These are phyloP conservation scores for Helicolenus hilgendorfi DNA, from an alignment of 2,797 vertebrate species.

Conservation along the genomic window DNA sequence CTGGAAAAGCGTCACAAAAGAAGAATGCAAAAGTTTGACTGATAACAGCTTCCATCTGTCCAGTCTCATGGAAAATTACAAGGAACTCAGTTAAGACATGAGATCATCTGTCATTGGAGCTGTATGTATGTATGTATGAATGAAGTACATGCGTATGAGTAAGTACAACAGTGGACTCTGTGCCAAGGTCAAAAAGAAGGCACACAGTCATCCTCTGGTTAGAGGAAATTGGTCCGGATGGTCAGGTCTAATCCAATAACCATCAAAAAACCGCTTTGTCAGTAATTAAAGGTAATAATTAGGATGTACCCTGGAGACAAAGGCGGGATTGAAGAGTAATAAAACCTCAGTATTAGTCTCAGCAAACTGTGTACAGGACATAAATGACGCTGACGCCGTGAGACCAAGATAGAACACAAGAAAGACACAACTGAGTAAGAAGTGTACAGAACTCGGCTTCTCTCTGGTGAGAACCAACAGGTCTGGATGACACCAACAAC, in stretches of 20 bases:
- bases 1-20: too few relatives aligned
- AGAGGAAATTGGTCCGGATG: slow-evolving; percentile 49
- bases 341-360: neutral
- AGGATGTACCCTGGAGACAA: slow-evolving; percentile 21
- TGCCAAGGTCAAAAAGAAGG: slow-evolving; percentile 22
- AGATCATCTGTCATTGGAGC: neutral
- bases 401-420: neutral
- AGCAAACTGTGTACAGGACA: neutral
- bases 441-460: neutral
- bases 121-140: neutral
- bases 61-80: neutral
- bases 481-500: neutral
- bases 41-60: neutral
- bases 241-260: slow-evolving; percentile 60
- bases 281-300: slow-evolving; percentile 20
- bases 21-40: too few relatives aligned
- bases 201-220: neutral
- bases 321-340: slow-evolving; percentile 25
- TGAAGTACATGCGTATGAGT: neutral
- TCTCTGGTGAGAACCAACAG: slow-evolving; percentile 11
- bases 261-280: slow-evolving; percentile 11
- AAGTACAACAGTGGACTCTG: neutral
- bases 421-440: neutral
- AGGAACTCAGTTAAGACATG: neutral
- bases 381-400: neutral